Conservation (phyloP, 2,888 invertebrate genomes). For the Germaria angustata region DNA sequence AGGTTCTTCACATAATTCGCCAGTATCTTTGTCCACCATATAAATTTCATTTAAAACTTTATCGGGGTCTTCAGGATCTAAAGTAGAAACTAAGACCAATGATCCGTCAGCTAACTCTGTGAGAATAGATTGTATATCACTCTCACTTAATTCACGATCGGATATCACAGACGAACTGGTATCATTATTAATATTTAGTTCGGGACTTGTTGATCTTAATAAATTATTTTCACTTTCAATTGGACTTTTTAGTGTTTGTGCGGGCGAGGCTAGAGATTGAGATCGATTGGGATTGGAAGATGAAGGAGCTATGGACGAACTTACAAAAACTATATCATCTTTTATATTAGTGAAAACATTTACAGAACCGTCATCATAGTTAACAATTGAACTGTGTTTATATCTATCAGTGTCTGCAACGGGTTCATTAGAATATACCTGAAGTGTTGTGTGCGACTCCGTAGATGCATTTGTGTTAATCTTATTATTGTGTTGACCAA, state of each 20-base stretch:
- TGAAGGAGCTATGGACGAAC: not conserved
- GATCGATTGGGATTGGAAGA: not conserved
- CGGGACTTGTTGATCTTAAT: not conserved
- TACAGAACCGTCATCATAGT: slow-evolving; percentile 69
- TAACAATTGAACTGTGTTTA: slow-evolving; percentile 59
- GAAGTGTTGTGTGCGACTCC: not conserved
- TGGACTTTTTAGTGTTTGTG: not conserved
- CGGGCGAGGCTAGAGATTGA: not conserved
- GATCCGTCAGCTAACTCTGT: slow-evolving; percentile 76
- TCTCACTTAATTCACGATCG: slow-evolving; percentile 69
- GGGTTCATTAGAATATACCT: slow-evolving; percentile 14
- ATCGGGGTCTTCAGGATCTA: slow-evolving; percentile 74
- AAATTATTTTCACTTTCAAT: not conserved
- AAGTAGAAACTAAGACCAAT: slow-evolving; percentile 77
- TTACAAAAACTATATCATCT: slow-evolving; percentile 60
- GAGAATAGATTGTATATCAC: slow-evolving; percentile 76
- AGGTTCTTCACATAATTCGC: slow-evolving; percentile 77
- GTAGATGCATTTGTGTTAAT: not conserved
- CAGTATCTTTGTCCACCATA: slow-evolving; percentile 76
- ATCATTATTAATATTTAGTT: slow-evolving; percentile 31
- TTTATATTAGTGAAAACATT: slow-evolving; percentile 18
- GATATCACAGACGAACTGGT: slow-evolving; percentile 44
- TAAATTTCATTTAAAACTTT: slow-evolving; percentile 78
- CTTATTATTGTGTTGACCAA: not conserved
- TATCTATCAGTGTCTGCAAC: slow-evolving; percentile 38